These are phyloP conservation scores for Drosophila flavopinicola DNA, from an alignment of 2,888 invertebrate genomes.

Conservation along the genomic window DNA sequence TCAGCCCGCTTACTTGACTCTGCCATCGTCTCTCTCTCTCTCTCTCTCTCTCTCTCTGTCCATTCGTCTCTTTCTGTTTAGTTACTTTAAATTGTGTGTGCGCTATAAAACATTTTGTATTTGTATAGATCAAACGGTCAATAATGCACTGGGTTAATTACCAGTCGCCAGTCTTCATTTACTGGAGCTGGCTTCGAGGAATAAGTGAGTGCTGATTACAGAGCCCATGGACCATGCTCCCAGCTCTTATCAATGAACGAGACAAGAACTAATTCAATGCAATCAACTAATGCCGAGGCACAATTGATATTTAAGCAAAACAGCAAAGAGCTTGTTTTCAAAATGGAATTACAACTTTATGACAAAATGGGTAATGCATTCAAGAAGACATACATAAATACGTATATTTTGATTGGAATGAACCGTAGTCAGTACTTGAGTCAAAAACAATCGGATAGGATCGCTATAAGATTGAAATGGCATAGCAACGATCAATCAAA, in stretches of 20 bases:
- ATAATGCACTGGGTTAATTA: constrained; percentile 77
- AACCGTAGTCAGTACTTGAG: too few species aligned
- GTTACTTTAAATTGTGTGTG: constrained; percentile 61
- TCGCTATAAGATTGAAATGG: too few species aligned
- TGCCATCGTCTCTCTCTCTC: constrained; percentile 20
- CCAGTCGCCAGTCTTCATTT: constrained; percentile 65
- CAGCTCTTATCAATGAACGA: constrained; percentile 43
- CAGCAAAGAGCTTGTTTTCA: background rate
- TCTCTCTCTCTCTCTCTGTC: background rate
- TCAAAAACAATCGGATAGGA: too few species aligned
- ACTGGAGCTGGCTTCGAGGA: constrained; percentile 6
- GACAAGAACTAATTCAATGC: constrained; percentile 11
- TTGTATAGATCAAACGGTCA: constrained; percentile 57
- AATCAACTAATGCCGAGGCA: constrained; percentile 2
- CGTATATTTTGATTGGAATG: too few species aligned
- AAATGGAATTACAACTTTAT: too few species aligned
- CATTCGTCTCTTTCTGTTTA: constrained; percentile 18
- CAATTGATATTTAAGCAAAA: background rate
- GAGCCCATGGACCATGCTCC: constrained; percentile 34
- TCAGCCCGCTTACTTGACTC: constrained; percentile 23
- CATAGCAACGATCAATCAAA: too few species aligned
- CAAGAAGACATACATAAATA: too few species aligned
- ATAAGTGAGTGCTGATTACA: constrained; percentile 47
- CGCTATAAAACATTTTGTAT: constrained; percentile 33
- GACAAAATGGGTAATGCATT: too few species aligned